Evolutionary conservation across 2,888 invertebrate species (phyloP).

Genomic region (Zonitis immaculata): DNA sequence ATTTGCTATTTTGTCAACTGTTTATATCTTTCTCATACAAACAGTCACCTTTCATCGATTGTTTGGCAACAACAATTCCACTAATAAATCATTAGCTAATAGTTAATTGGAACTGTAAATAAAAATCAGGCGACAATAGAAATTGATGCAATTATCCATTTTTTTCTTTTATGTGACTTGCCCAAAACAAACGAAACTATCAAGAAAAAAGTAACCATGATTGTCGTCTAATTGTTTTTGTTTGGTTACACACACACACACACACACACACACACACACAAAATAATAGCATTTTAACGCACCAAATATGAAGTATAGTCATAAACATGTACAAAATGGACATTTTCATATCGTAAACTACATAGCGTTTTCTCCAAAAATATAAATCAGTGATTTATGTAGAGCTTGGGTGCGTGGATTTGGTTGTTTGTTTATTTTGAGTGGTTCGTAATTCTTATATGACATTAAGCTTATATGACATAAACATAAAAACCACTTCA

Average conservation of each 20-base stretch:
- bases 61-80: too few species aligned
- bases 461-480: slow-evolving; percentile 20
- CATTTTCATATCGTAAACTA: slow-evolving; percentile 18
- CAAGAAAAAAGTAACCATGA: too few species aligned
- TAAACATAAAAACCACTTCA: slow-evolving; percentile 25
- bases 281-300: too few species aligned
- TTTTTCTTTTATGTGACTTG: too few species aligned
- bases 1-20: slow-evolving; percentile 1
- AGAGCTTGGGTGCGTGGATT: slow-evolving; percentile 23
- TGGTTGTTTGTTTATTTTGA: slow-evolving; percentile 20
- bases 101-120: too few species aligned
- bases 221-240: too few species aligned
- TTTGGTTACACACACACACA: not conserved
- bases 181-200: too few species aligned
- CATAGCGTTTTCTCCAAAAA: slow-evolving; percentile 14
- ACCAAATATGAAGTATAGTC: not conserved
- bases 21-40: not conserved
- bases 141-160: too few species aligned
- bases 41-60: too few species aligned
- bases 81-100: too few species aligned
- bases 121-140: too few species aligned
- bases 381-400: slow-evolving; percentile 24
- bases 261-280: not conserved
- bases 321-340: slow-evolving; percentile 10
- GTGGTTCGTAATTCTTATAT: slow-evolving; percentile 25